A percentile compares a stretch with the other conserved stretches of the same genome.
These are phyloP conservation scores for Tolmerus cingulatus DNA, from an alignment of 2,888 invertebrate genomes.

Conservation along the genomic window DNA sequence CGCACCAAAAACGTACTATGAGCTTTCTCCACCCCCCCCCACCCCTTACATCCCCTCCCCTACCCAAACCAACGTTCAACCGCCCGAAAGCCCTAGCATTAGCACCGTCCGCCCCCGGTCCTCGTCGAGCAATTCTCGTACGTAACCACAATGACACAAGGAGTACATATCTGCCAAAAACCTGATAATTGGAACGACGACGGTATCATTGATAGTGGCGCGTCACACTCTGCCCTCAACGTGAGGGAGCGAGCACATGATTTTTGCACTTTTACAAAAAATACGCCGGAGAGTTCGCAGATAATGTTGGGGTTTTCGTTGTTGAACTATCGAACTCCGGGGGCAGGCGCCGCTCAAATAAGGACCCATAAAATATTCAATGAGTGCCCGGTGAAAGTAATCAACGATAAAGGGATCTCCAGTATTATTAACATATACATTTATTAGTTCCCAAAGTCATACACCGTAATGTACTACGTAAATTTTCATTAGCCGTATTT, in stretches of 20 bases:
- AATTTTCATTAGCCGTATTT: no score
- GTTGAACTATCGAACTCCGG: not conserved
- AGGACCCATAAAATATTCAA: not conserved
- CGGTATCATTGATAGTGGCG: not conserved
- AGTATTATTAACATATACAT: not conserved
- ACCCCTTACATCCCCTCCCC: not conserved
- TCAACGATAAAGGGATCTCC: not conserved
- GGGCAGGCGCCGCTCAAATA: not conserved
- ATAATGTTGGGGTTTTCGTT: not conserved
- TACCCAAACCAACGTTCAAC: no score
- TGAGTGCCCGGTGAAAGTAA: not conserved
- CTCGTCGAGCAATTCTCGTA: not conserved
- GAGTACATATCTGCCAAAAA: not conserved
- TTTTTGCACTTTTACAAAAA: not conserved
- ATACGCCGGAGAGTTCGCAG: not conserved
- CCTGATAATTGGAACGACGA: not conserved
- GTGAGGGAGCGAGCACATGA: not conserved
- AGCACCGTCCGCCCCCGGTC: not conserved
- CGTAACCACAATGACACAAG: not conserved
- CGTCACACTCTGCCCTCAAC: not conserved
- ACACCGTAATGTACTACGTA: no score
- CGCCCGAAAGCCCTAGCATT: not conserved
- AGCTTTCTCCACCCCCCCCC: not conserved
- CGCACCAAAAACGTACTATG: not conserved
- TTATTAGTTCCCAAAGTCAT: no score